Evolutionary conservation across 2,888 invertebrate genomes (phyloP).

Genomic region (Folsomia candida): DNA sequence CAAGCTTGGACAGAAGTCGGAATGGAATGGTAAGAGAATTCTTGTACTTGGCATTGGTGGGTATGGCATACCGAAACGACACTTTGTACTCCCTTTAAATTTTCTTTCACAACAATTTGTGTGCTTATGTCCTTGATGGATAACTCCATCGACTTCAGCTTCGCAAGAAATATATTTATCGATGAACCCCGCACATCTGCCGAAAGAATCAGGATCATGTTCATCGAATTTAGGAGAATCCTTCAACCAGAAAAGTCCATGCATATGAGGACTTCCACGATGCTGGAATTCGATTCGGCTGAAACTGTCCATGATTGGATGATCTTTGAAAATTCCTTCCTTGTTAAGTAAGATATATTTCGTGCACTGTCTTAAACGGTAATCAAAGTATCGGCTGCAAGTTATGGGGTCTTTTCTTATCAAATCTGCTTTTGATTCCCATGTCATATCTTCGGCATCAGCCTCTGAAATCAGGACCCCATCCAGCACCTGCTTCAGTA

Average conservation of each 20-base stretch:
- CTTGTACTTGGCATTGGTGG: not conserved
- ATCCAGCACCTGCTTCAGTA: conserved; percentile 5
- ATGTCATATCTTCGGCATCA: conserved; percentile 6
- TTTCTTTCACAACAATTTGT: not conserved
- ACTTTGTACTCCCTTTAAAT: not conserved
- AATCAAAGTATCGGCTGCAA: conserved; percentile 27
- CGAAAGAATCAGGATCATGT: too few species aligned
- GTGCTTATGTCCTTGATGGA: too few species aligned
- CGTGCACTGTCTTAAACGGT: conserved; percentile 19
- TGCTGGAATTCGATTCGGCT: conserved; percentile 15
- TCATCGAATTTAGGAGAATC: too few species aligned
- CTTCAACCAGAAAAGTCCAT: too few species aligned
- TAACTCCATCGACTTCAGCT: too few species aligned
- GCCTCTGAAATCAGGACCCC: not conserved
- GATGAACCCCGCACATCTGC: too few species aligned
- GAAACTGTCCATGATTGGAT: conserved; percentile 1
- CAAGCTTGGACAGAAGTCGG: not conserved
- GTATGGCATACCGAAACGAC: not conserved
- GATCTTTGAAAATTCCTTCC: not conserved
- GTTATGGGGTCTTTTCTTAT: conserved; percentile 20
- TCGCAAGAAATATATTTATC: too few species aligned
- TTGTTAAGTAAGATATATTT: conserved; percentile 1
- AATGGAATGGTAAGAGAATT: not conserved
- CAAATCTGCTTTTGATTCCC: not conserved
- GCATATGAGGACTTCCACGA: conserved; percentile 18